Base-by-base conservation (phyloP, 2,888 invertebrate species). In the Heliconius charithonia region DNA sequence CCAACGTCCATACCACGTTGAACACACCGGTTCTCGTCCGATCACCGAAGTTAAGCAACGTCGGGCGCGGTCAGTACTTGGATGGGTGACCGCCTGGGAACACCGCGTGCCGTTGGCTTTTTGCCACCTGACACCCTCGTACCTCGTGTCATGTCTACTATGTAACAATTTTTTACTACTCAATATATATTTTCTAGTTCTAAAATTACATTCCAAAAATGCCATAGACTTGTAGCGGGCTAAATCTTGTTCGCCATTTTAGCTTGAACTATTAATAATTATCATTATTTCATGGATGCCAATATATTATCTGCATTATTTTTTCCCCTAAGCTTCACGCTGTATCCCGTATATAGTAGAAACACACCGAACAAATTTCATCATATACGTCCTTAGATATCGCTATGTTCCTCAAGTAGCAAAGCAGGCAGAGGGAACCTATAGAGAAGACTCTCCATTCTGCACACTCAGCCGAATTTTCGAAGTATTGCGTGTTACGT, bases 1-100 rank as follows among this genome's bases (percentile, higher is more conserved):
- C 85, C 87, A 87, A 88, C 88, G 90, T 90, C 90, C 92, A 92
- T 91, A 92, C 92, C 87, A 92, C 87, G 91, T 91, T 93, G 91
- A 92, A 91, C 84, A 90, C 92, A 92, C 92, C 91, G 92, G 91
- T 91, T 92, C 91, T 92, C 92, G 91, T 92, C 92, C 91, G 92
- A 92, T 92, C 92, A 92, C 92, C 92, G 92, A 92, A 92, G 91
- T 92, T 90, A 92, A 92, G 91, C 91, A 92, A 90, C 91, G 88
- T 92, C 90, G 91, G 92, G 91, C 91, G 91, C 86, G 89, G 89
- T 92, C 89, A 92, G 91, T 92, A 92, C 92, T 92, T 92, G 91
- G 92, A 91, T 92, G 92, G 91, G 92, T 87, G 87, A 87, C 87
- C 87, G 87, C 87, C 85, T 89, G 89, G 89, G 88, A 89, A 89